These are phyloP conservation scores for Tokudaia muenninki DNA, from an alignment of 2,797 vertebrate species.

Conservation along the genomic window DNA sequence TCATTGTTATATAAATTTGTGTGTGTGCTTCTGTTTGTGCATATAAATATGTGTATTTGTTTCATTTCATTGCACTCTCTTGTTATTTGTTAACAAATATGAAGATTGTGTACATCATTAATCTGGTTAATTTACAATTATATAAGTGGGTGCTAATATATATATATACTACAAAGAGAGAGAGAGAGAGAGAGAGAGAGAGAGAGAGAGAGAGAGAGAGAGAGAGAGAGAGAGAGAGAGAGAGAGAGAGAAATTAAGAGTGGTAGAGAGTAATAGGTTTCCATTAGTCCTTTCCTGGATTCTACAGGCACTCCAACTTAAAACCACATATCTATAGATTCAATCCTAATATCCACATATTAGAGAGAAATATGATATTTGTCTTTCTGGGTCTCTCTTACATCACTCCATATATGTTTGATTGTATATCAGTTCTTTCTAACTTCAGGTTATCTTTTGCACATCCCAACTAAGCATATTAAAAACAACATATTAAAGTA, in stretches of 20 bases:
- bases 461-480: neutral
- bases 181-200: too few relatives aligned
- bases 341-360: neutral
- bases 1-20: neutral
- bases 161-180: too few relatives aligned
- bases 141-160: neutral
- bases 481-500: neutral
- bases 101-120: neutral
- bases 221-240: too few relatives aligned
- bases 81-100: neutral
- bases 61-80: conserved; percentile 54
- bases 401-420: neutral
- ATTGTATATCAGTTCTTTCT: neutral
- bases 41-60: neutral
- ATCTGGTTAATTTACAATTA: neutral
- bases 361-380: neutral
- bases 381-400: neutral
- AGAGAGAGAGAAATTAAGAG: too few relatives aligned
- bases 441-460: neutral
- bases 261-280: too few relatives aligned
- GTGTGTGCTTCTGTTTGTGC: neutral
- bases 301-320: neutral
- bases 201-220: too few relatives aligned
- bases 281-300: neutral
- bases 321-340: neutral